A percentile compares a stretch with the other conserved stretches of the same genome.
Conservation (phyloP, 2,113 vertebrate species). For the Cariama cristata region DNA sequence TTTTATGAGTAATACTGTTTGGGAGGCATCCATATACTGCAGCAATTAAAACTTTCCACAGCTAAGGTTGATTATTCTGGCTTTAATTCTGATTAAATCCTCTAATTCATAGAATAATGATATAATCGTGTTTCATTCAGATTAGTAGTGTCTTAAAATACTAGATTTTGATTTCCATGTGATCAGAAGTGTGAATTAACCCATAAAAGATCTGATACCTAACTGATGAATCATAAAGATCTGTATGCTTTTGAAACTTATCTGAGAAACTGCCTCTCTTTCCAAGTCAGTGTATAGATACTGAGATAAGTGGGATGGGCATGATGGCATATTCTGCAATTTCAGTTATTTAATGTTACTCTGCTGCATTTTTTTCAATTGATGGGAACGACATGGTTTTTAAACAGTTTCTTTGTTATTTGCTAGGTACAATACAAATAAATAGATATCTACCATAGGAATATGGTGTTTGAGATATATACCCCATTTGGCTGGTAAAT, state of each 20-base stretch:
- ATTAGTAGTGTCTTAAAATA: not conserved
- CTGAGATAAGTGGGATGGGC: not conserved
- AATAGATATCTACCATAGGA: not conserved
- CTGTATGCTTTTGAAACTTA: not conserved
- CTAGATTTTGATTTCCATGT: not conserved
- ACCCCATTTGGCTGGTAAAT: not conserved
- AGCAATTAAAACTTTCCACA: not conserved
- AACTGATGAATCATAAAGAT: not conserved
- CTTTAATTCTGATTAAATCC: not conserved
- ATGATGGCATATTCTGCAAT: not conserved
- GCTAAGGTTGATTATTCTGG: not conserved
- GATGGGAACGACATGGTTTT: not conserved
- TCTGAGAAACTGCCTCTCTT: not conserved
- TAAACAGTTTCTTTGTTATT: not conserved
- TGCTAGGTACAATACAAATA: not conserved
- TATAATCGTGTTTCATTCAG: not conserved
- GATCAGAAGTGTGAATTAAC: not conserved
- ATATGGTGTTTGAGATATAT: not conserved
- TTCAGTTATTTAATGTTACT: not conserved
- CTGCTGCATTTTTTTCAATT: not conserved
- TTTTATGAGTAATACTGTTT: not conserved
- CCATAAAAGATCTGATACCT: not conserved
- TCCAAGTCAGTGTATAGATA: not conserved
- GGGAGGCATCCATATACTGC: not conserved
- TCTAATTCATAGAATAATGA: not conserved